Evolutionary conservation across 1,140 invertebrate genomes (phyloP), one percentile per base, ranked within the genome.

Genomic region (Xylocopa sonorina): DNA sequence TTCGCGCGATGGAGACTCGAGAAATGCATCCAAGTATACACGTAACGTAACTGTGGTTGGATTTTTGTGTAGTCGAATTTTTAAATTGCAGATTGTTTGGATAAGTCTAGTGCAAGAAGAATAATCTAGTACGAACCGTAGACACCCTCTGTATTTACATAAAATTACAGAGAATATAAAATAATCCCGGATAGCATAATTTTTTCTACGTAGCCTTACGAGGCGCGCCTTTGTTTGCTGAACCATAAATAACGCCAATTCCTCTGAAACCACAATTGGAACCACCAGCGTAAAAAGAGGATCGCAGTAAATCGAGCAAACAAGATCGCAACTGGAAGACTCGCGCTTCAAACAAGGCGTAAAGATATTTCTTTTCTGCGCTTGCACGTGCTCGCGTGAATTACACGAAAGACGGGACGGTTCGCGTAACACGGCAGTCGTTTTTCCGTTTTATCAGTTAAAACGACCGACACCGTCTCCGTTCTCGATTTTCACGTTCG

Each of bases 191-290:
- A 7, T 6, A 0, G 55, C 32, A 57, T 32, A 57, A 66, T n/a
- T 2, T 21, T 60, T 29, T 32, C 14, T 38, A 53, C 16, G 3
- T 14, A 38, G 16, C n/a, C 3, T 18, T n/a, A n/a, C 60, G 1
- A 16, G 60, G 34, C n/a, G n/a, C 6, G 18, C 48, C 32, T 55
- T 71, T 21, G 68, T 46, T 57, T 41, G 27, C 18, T 0, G 10
- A 29, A 9, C 38, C 27, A 16, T 57, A 29, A 72, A n/a, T 12
- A 27, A 0, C 24, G 21, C 27, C 55, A 38, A 72, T 72, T 34
- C 43, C 55, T 48, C 29, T 9, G 41, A 48, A 43, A 72, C 69
- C 41, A 34, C 69, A 60, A 72, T 72, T 72, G 69, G 41, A 72
- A 32, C 29, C 53, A 46, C 3, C 29, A 3, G 21, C 3, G 60